These are phyloP conservation scores for Conger conger DNA, from an alignment of 2,113 vertebrate genomes.

Conservation along the genomic window DNA sequence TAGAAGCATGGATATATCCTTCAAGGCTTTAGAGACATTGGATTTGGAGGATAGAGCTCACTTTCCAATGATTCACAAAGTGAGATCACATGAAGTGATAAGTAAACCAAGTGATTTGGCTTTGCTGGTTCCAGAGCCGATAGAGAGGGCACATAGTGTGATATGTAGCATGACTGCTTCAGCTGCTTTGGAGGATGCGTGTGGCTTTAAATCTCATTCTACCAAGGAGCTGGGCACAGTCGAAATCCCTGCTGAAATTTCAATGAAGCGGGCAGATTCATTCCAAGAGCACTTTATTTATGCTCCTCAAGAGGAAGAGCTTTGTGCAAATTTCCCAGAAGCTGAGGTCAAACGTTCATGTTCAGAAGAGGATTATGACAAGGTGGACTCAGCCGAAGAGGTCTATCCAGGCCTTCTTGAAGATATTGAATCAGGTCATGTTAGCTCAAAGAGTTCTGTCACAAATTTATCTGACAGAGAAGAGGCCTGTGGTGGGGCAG, in stretches of 20 bases:
- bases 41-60: constrained; percentile 17
- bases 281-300: background rate
- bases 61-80: constrained; percentile 26
- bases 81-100: constrained; percentile 21
- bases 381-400: constrained; percentile 23
- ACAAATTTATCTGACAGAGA: constrained; percentile 54
- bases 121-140: background rate
- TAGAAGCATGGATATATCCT: constrained; percentile 3
- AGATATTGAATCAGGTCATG: constrained; percentile 20
- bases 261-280: background rate
- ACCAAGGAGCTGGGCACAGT: constrained; percentile 1
- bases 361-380: background rate
- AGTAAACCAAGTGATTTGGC: background rate
- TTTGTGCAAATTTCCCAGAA: background rate
- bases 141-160: constrained; percentile 11
- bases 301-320: background rate
- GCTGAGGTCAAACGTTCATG: background rate
- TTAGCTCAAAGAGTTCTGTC: constrained; percentile 60
- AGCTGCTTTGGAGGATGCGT: constrained; percentile 10
- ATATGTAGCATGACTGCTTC: background rate
- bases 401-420: constrained; percentile 1
- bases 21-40: constrained; percentile 16
- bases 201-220: background rate
- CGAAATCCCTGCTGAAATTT: constrained; percentile 7
- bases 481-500: constrained; percentile 58